Base-by-base conservation (phyloP, 2,888 invertebrate genomes). In the Drosophila nr. perissopoda region DNA sequence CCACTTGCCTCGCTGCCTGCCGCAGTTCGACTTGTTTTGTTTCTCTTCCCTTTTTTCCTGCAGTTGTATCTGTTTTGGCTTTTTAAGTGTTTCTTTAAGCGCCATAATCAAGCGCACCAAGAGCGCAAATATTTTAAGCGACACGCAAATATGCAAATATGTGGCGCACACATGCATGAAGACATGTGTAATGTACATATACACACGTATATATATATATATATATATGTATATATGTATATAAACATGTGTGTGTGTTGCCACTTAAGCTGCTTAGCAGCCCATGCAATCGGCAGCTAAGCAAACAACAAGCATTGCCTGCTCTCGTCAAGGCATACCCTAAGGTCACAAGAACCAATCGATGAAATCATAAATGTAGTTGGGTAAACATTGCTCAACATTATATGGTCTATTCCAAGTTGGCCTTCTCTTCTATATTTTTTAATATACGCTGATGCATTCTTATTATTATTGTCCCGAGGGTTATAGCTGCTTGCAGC, bases 21-120 rank as follows among this genome's bases (percentile, higher is more conserved):
- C 66, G 57, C 74, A 61, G 59, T 65, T 62, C 52, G n/a, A 27
- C 60, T 81, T 34, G 66, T 54, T 57, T 54, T 57, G 48, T 31
- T 57, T 33, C 18, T 59, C 38, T 33, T 53, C 70, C 42, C 59
- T 54, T n/a, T 21, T 29, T 48, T 33, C 21, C 34, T 51, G 38
- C 36, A 25, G n/a, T 56, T 66, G 65, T 77, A 65, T 79, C 65
- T 76, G 76, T 65, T 73, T 46, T 79, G 76, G 56, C 69, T 67
- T 84, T 89, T 90, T 90, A 87, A 90, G 87, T 90, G 90, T 87
- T 87, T 88, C 90, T 79, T 88, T 87, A 87, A 87, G 90, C 90
- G 90, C 89, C 89, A 86, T 87, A 87, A 87, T 87, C 87, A 87
- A 89, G 88, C 90, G 83, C 90, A 83, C 89, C 89, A 83, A 76